These are phyloP conservation scores for Anolis sagrei DNA, from an alignment of 2,113 vertebrate species.

Conservation along the genomic window DNA sequence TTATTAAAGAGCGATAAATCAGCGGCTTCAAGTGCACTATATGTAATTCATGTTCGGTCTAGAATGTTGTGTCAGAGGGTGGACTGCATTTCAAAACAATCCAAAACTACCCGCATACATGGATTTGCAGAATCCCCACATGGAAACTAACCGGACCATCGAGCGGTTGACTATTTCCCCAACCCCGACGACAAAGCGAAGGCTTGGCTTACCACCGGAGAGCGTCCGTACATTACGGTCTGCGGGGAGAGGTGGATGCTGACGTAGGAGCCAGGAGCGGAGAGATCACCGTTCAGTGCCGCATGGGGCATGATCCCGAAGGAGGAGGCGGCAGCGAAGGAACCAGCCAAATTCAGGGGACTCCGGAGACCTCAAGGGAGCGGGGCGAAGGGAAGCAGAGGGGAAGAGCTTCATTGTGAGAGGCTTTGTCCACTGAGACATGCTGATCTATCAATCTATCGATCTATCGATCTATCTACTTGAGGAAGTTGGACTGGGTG, in stretches of 20 bases:
- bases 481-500: no score
- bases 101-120: no score
- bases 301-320: constrained; percentile 85
- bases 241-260: constrained; percentile 88
- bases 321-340: constrained; percentile 84
- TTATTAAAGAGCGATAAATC: no score
- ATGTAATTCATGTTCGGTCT: no score
- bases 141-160: not conserved
- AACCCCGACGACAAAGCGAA: no score
- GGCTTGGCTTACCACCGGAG: constrained; percentile 82
- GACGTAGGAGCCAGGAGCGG: constrained; percentile 82
- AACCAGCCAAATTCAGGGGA: constrained; percentile 82
- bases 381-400: not conserved
- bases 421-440: no score
- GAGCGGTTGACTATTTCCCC: no score
- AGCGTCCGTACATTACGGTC: constrained; percentile 82
- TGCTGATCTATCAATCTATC: no score
- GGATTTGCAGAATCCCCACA: not conserved
- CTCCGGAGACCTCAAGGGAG: constrained; percentile 83
- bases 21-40: no score
- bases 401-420: not conserved
- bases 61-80: no score
- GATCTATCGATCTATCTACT: no score
- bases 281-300: constrained; percentile 84
- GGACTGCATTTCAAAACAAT: no score